Evolutionary conservation across 2,113 vertebrate species (phyloP).

Genomic region (Caloenas nicobarica): DNA sequence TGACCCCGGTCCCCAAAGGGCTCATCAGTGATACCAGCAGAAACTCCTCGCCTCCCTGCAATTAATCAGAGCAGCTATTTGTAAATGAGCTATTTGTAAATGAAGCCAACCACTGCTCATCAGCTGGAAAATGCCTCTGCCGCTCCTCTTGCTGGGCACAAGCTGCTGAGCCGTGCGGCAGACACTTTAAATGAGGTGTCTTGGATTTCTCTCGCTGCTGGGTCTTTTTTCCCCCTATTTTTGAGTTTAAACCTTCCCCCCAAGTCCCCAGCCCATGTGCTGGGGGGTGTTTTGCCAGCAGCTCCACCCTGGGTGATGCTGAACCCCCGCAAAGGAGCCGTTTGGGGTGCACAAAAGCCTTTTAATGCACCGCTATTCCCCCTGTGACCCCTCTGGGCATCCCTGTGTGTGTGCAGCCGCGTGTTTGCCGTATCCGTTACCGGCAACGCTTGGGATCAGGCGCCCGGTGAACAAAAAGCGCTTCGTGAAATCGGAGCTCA

Average conservation of each 20-base stretch:
- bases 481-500: not conserved
- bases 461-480: accelerated
- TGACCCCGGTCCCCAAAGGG: not conserved
- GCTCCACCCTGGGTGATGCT: not conserved
- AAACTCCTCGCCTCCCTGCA: not conserved
- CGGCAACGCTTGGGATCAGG: not conserved
- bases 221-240: not conserved
- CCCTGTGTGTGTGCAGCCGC: accelerated
- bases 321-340: accelerated
- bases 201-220: accelerated
- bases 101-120: not conserved
- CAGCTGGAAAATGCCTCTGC: not conserved
- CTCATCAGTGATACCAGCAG: not conserved
- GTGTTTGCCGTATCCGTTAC: not conserved
- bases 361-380: accelerated
- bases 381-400: not conserved
- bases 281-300: accelerated
- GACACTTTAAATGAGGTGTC: not conserved
- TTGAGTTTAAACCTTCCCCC: not conserved
- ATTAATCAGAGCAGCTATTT: slow-evolving; percentile 32
- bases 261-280: accelerated
- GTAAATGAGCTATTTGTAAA: not conserved
- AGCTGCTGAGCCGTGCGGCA: not conserved
- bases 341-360: not conserved
- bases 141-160: not conserved